Percentiles rank a stretch among this genome's conserved stretches.
phyloP scores from a whole-genome alignment of 2,888 invertebrate genomes.

The Thecophora atra region DNA sequence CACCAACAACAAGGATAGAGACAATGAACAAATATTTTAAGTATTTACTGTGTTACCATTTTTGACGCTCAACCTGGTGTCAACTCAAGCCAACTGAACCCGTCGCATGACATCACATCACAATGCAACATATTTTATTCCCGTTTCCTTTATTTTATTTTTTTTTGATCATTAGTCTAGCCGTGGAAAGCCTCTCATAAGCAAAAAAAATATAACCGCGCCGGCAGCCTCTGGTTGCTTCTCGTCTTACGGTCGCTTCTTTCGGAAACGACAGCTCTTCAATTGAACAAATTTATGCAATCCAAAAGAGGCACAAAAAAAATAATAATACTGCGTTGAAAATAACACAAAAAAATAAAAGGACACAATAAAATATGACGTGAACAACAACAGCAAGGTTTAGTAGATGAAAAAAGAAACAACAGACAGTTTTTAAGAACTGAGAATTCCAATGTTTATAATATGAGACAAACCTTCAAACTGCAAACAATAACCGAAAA shows the following conservation, averaged over 20 bases:
- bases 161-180: too few relatives aligned
- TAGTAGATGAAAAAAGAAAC: too few relatives aligned
- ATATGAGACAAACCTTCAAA: neutral
- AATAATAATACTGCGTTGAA: too few relatives aligned
- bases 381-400: constrained; percentile 7
- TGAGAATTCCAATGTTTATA: too few relatives aligned
- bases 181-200: too few relatives aligned
- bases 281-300: neutral
- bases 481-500: neutral
- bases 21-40: neutral
- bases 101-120: neutral
- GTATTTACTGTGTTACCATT: neutral
- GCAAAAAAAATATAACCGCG: too few relatives aligned
- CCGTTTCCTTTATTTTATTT: too few relatives aligned
- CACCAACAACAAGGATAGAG: too few relatives aligned
- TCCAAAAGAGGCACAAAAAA: neutral
- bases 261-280: neutral
- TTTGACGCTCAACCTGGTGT: neutral
- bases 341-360: neutral
- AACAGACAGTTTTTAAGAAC: too few relatives aligned
- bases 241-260: neutral
- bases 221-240: neutral
- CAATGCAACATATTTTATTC: too few relatives aligned
- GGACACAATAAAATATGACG: constrained; percentile 14
- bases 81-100: neutral